A percentile compares a stretch with the other conserved stretches of the same genome.
phyloP scores from a whole-genome alignment of 1,140 invertebrate species.

The Drosophila lowei region DNA sequence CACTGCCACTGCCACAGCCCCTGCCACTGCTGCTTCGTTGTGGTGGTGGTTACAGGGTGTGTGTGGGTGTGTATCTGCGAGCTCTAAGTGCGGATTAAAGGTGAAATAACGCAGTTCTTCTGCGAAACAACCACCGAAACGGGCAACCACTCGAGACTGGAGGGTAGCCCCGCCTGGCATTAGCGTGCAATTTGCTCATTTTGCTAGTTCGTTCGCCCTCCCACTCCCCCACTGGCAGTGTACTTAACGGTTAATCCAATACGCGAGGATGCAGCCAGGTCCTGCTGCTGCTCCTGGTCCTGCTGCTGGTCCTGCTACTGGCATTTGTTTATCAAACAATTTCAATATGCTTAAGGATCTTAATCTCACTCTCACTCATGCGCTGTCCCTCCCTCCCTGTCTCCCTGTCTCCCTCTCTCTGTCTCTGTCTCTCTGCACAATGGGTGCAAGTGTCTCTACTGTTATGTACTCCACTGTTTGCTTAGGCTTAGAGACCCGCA shows the following conservation, averaged over 20 bases:
- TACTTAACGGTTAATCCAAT: conserved; percentile 62
- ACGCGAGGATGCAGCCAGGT: not conserved
- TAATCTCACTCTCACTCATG: conserved; percentile 42
- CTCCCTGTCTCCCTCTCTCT: conserved; percentile 5
- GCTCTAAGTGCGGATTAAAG: conserved; percentile 77
- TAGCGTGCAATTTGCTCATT: conserved; percentile 81
- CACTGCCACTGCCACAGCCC: not conserved
- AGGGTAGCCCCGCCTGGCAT: conserved; percentile 61
- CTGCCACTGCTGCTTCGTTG: conserved; percentile 5
- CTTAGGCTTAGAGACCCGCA: conserved; percentile 62
- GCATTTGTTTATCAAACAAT: conserved; percentile 81
- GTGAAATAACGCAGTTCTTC: conserved; percentile 66
- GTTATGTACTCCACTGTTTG: conserved; percentile 61
- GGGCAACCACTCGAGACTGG: conserved; percentile 40
- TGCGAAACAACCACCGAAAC: conserved; percentile 26
- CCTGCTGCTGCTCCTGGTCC: conserved; percentile 19
- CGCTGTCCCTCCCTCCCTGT: not conserved
- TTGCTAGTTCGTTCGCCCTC: conserved; percentile 25
- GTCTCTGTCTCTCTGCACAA: conserved; percentile 53
- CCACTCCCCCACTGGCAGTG: conserved; percentile 1
- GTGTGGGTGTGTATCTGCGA: conserved; percentile 21
- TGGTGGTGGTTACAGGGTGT: conserved; percentile 20
- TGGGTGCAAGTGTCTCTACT: conserved; percentile 62
- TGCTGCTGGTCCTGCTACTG: conserved; percentile 25
- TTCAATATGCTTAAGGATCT: conserved; percentile 74